phyloP scores from a whole-genome alignment of 2,797 vertebrate genomes.

The Synanceia verrucosa region DNA sequence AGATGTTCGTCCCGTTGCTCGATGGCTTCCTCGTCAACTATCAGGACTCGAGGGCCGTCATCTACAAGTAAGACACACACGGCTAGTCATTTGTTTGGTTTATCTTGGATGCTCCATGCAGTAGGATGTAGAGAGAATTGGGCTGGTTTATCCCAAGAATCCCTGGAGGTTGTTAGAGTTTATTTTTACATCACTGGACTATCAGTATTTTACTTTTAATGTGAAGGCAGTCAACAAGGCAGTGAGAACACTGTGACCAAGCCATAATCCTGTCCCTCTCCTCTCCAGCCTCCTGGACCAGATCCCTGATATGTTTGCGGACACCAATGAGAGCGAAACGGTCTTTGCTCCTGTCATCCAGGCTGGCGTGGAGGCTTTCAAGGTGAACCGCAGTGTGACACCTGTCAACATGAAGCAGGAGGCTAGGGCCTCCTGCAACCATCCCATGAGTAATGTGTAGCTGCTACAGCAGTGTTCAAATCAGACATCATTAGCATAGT shows the following conservation, averaged over 20 bases:
- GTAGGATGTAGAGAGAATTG: background rate
- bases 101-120: background rate
- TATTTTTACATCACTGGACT: background rate
- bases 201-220: background rate
- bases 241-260: background rate
- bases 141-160: background rate
- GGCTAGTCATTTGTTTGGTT: background rate
- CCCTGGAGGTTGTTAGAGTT: background rate
- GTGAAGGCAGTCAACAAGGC: background rate
- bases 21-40: conserved; percentile 97
- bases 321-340: conserved; percentile 94
- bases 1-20: conserved; percentile 95
- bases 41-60: conserved; percentile 90
- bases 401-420: conserved; percentile 35
- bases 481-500: background rate
- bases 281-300: conserved; percentile 91
- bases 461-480: background rate
- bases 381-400: conserved; percentile 82
- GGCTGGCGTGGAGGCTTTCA: conserved; percentile 95
- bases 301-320: conserved; percentile 97
- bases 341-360: conserved; percentile 95
- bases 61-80: conserved; percentile 86
- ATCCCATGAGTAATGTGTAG: background rate
- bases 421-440: background rate
- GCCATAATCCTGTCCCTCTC: conserved; percentile 2